Evolutionary conservation across 2,888 invertebrate species (phyloP), one percentile per base, ranked within the genome.

Genomic region (Smittia sp.): DNA sequence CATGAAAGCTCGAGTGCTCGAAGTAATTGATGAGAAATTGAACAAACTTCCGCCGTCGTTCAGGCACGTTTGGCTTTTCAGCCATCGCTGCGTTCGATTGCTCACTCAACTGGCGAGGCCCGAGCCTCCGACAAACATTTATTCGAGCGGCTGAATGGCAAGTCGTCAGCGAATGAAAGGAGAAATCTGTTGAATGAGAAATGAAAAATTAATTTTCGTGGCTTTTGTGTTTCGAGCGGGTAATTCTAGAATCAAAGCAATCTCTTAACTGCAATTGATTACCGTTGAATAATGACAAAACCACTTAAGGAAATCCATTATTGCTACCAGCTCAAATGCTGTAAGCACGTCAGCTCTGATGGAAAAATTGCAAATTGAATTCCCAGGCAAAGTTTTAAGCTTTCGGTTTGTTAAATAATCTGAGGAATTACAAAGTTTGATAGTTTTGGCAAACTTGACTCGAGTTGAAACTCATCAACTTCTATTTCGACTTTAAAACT

Each of bases 1-100:
- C 58, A 62, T 72, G 72, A 13, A 72, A 22, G 15, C 62, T 62
- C 9, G 72, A 72, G 11, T 46, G 46, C 15, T 46, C 46, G 9
- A 58, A 22, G 54, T 39, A 62, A 38, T 38, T 32, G 38, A 62
- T 38, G 22, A 72, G 58, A 62, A 72, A n/a, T n/a, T n/a, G n/a
- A n/a, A n/a, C n/a, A n/a, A n/a, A 58, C 7, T 22, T 22, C 22
- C 22, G 58, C 3, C 22, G 7, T 58, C 22, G 58, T 32, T 32
- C 9, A 46, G n/a, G 46, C 6, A 13, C 15, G 6, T 46, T 46
- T n/a, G n/a, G 3, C 18, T 58, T 58, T 18, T 58, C 58, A 58
- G 22, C 18, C 22, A 22, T 58, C n/a, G 7, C n/a, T 58, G 20
- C 6, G 4, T 58, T 7, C 22, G 2, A n/a, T 22, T 46, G 4